Evolutionary conservation across 1,140 invertebrate genomes (phyloP).

Genomic region (Druon quercuslanigerum): DNA sequence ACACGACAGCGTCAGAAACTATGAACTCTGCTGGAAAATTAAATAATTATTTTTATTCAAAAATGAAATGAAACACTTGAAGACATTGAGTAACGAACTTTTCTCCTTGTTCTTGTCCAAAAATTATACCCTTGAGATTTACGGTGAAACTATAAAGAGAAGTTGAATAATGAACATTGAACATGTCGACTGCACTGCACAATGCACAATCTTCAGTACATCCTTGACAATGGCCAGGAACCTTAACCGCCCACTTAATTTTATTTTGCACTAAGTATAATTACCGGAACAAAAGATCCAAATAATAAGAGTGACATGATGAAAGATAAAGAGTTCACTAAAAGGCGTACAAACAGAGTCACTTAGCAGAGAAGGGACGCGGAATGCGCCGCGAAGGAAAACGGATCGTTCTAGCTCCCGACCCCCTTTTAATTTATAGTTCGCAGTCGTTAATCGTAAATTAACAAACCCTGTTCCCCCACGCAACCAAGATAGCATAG

Average conservation of each 20-base stretch:
- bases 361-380: conserved; percentile 24
- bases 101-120: no score
- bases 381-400: conserved; percentile 17
- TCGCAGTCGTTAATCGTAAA: conserved; percentile 25
- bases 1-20: no score
- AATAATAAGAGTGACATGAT: neutral
- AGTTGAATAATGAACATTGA: no score
- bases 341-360: conserved; percentile 11
- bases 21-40: no score
- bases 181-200: no score
- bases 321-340: conserved; percentile 14
- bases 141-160: no score
- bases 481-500: conserved; percentile 24
- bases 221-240: neutral
- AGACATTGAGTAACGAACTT: no score
- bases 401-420: conserved; percentile 12
- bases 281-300: neutral
- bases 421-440: conserved; percentile 30
- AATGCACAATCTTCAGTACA: no score
- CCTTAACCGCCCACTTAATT: neutral
- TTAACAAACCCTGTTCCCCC: conserved; percentile 27
- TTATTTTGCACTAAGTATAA: neutral
- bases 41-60: no score
- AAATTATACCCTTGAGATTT: no score
- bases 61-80: no score